phyloP scores from a whole-genome alignment of 2,113 vertebrate genomes.

The Choloepus hoffmanni region DNA sequence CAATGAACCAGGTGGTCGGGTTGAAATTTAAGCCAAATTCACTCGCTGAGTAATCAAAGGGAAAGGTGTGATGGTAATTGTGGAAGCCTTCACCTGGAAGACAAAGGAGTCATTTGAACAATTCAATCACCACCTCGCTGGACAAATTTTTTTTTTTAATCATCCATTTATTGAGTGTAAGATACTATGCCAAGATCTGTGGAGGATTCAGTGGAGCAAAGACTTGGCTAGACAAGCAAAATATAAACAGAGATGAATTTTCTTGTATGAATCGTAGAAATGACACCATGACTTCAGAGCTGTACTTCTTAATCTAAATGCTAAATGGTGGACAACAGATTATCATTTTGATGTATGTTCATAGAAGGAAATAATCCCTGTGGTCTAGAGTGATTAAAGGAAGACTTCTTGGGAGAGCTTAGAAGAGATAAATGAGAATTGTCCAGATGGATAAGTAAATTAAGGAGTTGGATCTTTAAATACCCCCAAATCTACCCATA shows the following conservation, averaged over 20 bases:
- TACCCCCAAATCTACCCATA: neutral
- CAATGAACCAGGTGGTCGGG: conserved; percentile 92
- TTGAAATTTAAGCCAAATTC: conserved; percentile 91
- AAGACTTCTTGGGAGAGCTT: neutral
- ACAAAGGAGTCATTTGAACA: conserved; percentile 51
- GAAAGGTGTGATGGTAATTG: conserved; percentile 90
- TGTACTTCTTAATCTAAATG: neutral
- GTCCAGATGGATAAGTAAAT: neutral
- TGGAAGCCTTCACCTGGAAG: conserved; percentile 90
- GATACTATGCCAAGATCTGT: neutral
- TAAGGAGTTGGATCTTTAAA: neutral
- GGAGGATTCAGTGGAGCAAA: neutral
- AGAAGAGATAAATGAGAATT: neutral
- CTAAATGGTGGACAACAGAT: neutral
- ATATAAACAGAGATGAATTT: neutral
- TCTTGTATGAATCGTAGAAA: neutral
- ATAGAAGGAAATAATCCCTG: neutral
- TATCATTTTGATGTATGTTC: neutral
- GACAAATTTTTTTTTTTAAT: no score
- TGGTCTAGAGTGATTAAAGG: neutral
- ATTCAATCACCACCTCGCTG: accelerated
- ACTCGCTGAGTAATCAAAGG: conserved; percentile 90
- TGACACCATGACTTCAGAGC: neutral
- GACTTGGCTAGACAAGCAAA: neutral
- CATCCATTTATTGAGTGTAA: neutral